phyloP scores from a whole-genome alignment of 2,888 invertebrate species.

The Ecliptopera silaceata region DNA sequence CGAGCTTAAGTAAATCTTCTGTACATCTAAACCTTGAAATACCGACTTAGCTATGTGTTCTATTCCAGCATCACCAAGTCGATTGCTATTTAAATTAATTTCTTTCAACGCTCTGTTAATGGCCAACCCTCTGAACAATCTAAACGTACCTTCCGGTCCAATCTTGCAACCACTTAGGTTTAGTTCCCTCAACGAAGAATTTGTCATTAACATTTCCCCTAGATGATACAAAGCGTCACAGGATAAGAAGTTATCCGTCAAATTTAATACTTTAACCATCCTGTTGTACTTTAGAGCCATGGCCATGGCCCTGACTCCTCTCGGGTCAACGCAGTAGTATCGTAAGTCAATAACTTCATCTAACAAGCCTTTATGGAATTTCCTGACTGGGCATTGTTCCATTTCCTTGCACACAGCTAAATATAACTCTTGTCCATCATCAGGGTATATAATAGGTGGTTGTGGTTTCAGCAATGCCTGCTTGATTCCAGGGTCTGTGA shows the following conservation, averaged over 20 bases:
- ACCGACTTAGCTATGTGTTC: constrained; percentile 26
- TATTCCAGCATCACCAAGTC: constrained; percentile 26
- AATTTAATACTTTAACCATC: constrained; percentile 51
- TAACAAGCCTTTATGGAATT: constrained; percentile 53
- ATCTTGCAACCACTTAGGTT: constrained; percentile 63
- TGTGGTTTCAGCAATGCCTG: constrained; percentile 54
- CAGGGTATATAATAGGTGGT: constrained; percentile 45
- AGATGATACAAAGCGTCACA: constrained; percentile 66
- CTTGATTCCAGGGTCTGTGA: constrained; percentile 64
- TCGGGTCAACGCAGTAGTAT: constrained; percentile 63
- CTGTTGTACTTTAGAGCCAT: constrained; percentile 57
- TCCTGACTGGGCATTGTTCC: constrained; percentile 53
- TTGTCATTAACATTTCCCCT: constrained; percentile 56
- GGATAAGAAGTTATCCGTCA: constrained; percentile 64
- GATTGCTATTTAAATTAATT: constrained; percentile 28
- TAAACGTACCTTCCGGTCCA: constrained; percentile 18
- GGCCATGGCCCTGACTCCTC: constrained; percentile 62
- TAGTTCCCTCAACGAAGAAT: constrained; percentile 52
- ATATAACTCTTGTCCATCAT: constrained; percentile 67
- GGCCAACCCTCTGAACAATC: constrained; percentile 20
- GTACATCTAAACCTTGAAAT: constrained; percentile 46
- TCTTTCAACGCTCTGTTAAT: constrained; percentile 26
- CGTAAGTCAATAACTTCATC: constrained; percentile 54
- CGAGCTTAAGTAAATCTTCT: constrained; percentile 53
- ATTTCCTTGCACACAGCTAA: constrained; percentile 60